Evolutionary conservation across 2,888 invertebrate genomes (phyloP).

Genomic region (Tenthredo mesomela): DNA sequence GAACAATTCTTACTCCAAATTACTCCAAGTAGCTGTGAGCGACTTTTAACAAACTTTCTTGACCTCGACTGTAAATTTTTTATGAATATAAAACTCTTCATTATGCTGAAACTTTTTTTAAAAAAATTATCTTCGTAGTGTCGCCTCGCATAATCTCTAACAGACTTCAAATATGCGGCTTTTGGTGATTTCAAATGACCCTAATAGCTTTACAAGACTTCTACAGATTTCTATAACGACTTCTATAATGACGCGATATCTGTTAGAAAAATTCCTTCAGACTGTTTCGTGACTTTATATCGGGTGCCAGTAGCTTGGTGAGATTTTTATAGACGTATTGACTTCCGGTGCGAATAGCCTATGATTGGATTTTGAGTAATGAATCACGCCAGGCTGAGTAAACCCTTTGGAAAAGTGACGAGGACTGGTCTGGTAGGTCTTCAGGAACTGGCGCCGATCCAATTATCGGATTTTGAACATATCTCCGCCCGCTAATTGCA

Average conservation of each 20-base stretch:
- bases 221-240: no score
- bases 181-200: not conserved
- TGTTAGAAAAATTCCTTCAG: not conserved
- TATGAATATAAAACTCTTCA: not conserved
- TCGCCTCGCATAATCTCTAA: not conserved
- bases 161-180: not conserved
- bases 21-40: not conserved
- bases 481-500: constrained; percentile 18
- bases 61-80: not conserved
- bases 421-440: not conserved
- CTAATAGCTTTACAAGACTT: not conserved
- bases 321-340: not conserved
- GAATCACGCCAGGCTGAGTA: not conserved
- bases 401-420: constrained; percentile 1
- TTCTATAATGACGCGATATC: not conserved
- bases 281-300: not conserved
- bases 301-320: not conserved
- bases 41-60: not conserved
- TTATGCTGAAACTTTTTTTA: not conserved
- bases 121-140: not conserved
- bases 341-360: not conserved
- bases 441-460: not conserved
- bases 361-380: not conserved
- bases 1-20: not conserved
- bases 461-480: constrained; percentile 10